Evolutionary conservation across 1,140 invertebrate genomes (phyloP).

Genomic region (Lanistes nyassanus): DNA sequence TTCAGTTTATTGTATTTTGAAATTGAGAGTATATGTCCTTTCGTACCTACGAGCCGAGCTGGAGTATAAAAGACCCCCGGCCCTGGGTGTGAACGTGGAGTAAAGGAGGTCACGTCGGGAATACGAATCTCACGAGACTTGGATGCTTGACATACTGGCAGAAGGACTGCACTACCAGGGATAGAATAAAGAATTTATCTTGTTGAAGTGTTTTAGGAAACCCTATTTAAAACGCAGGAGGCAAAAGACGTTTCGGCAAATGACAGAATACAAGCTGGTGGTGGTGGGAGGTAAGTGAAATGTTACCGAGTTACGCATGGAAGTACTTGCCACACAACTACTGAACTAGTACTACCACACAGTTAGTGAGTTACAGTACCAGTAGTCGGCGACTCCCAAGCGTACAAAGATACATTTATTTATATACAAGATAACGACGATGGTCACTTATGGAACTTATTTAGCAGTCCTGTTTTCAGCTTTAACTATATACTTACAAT

Average conservation of each 20-base stretch:
- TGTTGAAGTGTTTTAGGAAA: background rate
- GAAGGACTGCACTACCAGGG: background rate
- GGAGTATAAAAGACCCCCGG: background rate
- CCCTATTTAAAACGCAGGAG: background rate
- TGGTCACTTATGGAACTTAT: background rate
- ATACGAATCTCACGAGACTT: constrained; percentile 22
- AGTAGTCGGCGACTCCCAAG: constrained; percentile 1
- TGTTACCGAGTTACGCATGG: constrained; percentile 8
- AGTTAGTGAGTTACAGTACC: background rate
- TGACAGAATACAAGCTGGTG: constrained; percentile 75
- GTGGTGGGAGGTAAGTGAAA: constrained; percentile 71
- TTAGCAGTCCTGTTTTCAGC: too few species aligned
- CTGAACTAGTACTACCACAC: background rate
- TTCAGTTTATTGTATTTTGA: background rate
- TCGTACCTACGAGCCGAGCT: background rate
- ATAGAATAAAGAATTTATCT: constrained; percentile 4
- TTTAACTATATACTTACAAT: too few species aligned
- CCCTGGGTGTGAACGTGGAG: constrained; percentile 22
- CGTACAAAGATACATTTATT: background rate
- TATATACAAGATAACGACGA: background rate
- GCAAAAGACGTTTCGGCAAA: constrained; percentile 40
- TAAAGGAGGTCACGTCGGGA: constrained; percentile 23
- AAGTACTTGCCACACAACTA: background rate
- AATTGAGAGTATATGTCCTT: background rate
- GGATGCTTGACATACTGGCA: constrained; percentile 10